Evolutionary conservation across 2,113 vertebrate genomes (phyloP).

Genomic region (Sphaerodactylus townsendi): DNA sequence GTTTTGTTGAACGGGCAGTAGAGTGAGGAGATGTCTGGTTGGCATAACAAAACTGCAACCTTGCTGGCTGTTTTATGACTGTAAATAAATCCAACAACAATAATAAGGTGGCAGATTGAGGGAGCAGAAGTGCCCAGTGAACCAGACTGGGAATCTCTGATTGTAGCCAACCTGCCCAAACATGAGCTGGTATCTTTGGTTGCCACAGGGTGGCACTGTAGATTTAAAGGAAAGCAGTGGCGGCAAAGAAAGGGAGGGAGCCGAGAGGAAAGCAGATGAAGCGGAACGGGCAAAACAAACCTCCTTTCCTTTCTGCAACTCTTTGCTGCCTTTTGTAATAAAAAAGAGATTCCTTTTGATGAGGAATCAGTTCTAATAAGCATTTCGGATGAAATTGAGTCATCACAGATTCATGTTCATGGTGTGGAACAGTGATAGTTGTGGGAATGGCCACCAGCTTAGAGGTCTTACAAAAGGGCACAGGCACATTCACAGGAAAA

Average conservation of each 20-base stretch:
- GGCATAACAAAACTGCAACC: too few relatives aligned
- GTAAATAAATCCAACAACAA: too few relatives aligned
- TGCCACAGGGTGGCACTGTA: conserved; percentile 80
- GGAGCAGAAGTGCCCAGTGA: too few relatives aligned
- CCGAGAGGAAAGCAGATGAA: neutral
- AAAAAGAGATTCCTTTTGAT: neutral
- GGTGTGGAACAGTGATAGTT: neutral
- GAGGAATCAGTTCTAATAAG: neutral
- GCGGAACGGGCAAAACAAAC: too few relatives aligned
- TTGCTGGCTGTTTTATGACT: too few relatives aligned
- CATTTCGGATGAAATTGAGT: neutral
- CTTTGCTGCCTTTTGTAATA: neutral
- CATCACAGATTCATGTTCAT: neutral
- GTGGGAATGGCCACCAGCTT: neutral
- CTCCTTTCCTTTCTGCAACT: neutral
- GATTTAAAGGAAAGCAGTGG: conserved; percentile 73
- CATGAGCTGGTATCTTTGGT: conserved; percentile 20
- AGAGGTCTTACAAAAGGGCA: too few relatives aligned
- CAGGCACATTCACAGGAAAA: too few relatives aligned
- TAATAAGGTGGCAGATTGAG: too few relatives aligned
- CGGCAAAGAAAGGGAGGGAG: neutral
- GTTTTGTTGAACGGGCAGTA: too few relatives aligned
- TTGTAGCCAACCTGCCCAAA: neutral
- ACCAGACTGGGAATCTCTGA: neutral
- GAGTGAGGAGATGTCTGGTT: too few relatives aligned